These are phyloP conservation scores for Coptotermes formosanus DNA, from an alignment of 1,140 invertebrate genomes.

Conservation along the genomic window DNA sequence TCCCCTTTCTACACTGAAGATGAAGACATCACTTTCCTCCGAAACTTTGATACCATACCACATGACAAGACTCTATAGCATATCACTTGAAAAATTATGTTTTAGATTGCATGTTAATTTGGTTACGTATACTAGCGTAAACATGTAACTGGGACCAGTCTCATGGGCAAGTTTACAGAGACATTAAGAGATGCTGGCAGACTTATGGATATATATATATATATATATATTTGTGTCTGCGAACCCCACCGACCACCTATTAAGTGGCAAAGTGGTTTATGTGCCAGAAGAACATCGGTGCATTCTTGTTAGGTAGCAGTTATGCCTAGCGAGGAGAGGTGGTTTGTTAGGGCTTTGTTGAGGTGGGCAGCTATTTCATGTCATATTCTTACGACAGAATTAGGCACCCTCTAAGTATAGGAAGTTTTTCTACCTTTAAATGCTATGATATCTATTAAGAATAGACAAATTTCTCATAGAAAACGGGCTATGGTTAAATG, in stretches of 20 bases:
- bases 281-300: background rate
- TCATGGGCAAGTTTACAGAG: background rate
- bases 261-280: background rate
- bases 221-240: background rate
- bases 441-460: too few species aligned
- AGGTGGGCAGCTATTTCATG: background rate
- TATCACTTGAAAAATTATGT: too few species aligned
- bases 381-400: too few species aligned
- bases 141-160: background rate
- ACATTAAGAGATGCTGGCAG: background rate
- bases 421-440: too few species aligned
- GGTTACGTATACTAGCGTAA: background rate
- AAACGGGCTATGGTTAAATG: too few species aligned
- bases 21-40: too few species aligned
- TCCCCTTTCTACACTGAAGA: too few species aligned
- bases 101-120: background rate
- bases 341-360: background rate
- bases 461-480: too few species aligned
- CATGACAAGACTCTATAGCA: too few species aligned
- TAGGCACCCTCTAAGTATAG: too few species aligned
- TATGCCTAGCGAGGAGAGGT: background rate
- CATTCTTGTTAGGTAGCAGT: background rate
- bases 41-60: too few species aligned
- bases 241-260: background rate
- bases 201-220: too few species aligned